Evolutionary conservation across 2,888 invertebrate genomes (phyloP).

Genomic region (Diaphora mendica): DNA sequence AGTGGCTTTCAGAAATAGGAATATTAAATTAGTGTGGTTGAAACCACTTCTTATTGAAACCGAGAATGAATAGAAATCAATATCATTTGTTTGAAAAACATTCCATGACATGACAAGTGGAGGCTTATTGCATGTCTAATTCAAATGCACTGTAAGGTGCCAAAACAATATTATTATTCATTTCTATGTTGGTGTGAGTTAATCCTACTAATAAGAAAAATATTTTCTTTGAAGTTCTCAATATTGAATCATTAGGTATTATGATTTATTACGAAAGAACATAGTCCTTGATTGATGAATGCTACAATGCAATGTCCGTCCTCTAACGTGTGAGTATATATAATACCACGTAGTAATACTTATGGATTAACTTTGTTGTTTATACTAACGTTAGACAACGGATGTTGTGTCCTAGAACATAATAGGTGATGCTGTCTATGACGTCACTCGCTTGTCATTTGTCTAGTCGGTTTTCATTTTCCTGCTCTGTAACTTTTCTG

Average conservation of each 20-base stretch:
- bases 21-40: neutral
- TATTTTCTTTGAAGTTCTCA: neutral
- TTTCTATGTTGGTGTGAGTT: neutral
- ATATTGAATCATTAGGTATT: neutral
- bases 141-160: neutral
- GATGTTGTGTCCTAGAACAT: neutral
- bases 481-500: neutral
- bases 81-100: neutral
- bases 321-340: neutral
- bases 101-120: neutral
- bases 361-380: neutral
- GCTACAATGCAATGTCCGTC: neutral
- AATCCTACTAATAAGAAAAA: neutral
- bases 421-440: neutral
- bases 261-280: neutral
- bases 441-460: neutral
- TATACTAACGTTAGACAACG: neutral
- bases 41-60: neutral
- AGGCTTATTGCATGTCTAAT: neutral
- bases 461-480: neutral
- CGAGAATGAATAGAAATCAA: neutral
- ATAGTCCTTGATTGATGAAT: neutral
- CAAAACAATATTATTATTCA: neutral
- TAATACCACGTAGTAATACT: too few relatives aligned
- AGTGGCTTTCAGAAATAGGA: slow-evolving; percentile 12